Base-by-base conservation (phyloP, 2,888 invertebrate species). In the Artemia sinica region DNA sequence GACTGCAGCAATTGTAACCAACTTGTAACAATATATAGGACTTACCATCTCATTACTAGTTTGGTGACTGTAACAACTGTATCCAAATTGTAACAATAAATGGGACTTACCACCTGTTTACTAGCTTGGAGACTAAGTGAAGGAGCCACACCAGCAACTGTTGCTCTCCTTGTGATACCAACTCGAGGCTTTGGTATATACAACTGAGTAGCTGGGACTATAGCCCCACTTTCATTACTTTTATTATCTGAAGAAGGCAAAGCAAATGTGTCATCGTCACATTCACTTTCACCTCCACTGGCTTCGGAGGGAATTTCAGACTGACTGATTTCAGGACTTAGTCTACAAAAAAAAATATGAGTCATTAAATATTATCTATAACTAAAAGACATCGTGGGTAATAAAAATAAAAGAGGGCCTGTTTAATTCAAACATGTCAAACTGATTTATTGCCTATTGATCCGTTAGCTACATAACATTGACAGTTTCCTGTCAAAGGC, bases 81-180 rank as follows among this genome's bases (percentile, higher is more conserved):
- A 41, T 5, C 41, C 3, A 41, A 41, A 41, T 41, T 41, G 41
- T 41, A 41, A 41, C 41, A 41, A 41, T 41, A 41, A 6, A 41
- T 41, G 3, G 41, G 41, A 41, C 41, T 41, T 41, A 41, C 41
- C 41, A 41, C 41, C 41, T 41, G 41, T 41, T 41, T 41, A 41
- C 41, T 41, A 41, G 41, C 41, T 41, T 41, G 41, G 41, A 83
- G 82, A 69, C 85, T 83, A 50, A 84, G 78, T 74, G 82, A 82
- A 72, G 82, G 81, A 13, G 82, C 85, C 70, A 85, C 87, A 14
- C 94, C 91, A 74, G 91, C 87, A 72, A 94, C 89, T 1, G 92
- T 90, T 74, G 93, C 91, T 18, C 94, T 82, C 12, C 93, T 83
- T 76, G 89, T 88, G 52, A 88, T 81, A 72, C 86, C 82, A 28